Evolutionary conservation across 2,113 vertebrate genomes (phyloP).

Genomic region (Mustela lutreola): DNA sequence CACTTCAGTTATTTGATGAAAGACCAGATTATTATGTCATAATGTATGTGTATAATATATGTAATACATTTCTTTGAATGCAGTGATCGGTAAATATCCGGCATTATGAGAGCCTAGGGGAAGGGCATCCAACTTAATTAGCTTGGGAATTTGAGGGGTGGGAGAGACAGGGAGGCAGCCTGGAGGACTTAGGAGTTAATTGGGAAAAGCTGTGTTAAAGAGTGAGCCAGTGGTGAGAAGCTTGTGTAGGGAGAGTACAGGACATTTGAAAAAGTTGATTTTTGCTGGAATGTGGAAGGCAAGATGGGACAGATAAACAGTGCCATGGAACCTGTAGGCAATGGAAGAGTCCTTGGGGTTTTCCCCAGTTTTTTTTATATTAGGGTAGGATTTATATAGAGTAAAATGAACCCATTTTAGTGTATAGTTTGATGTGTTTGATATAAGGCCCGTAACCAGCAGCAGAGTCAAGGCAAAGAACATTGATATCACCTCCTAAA

Average conservation of each 20-base stretch:
- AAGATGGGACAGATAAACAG: neutral
- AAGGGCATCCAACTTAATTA: neutral
- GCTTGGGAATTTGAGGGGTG: neutral
- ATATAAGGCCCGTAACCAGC: neutral
- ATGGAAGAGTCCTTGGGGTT: neutral
- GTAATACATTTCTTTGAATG: neutral
- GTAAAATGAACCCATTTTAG: neutral
- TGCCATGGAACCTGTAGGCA: neutral
- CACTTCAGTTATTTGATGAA: neutral
- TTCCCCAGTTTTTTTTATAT: constrained; percentile 27
- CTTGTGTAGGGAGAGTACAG: neutral
- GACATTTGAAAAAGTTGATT: neutral
- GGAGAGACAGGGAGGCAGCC: neutral
- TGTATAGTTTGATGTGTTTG: neutral
- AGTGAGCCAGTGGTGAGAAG: neutral
- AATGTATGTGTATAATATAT: neutral
- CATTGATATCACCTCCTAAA: neutral
- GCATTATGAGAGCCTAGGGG: neutral
- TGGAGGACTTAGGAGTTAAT: neutral
- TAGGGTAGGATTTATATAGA: neutral
- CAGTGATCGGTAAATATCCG: neutral
- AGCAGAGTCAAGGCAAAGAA: neutral
- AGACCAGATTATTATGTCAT: neutral
- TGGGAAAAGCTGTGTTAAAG: constrained; percentile 6
- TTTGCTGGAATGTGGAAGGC: neutral